These are phyloP conservation scores for Psylliodes chrysocephalus DNA, from an alignment of 2,888 invertebrate genomes.

Conservation along the genomic window DNA sequence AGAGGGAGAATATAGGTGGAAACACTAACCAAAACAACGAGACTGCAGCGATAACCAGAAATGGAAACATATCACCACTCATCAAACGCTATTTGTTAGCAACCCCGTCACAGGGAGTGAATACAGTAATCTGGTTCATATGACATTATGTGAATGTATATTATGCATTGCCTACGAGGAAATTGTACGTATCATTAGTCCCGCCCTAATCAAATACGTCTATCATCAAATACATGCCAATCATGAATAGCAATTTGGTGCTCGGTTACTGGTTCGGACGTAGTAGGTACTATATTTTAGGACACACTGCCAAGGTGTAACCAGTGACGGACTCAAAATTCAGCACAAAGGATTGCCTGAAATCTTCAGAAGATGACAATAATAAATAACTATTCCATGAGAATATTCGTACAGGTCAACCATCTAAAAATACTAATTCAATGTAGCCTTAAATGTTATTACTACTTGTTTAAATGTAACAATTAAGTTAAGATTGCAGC, in stretches of 20 bases:
- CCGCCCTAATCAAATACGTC: slow-evolving; percentile 63
- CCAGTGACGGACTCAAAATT: slow-evolving; percentile 39
- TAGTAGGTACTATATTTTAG: slow-evolving; percentile 41
- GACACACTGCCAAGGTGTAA: slow-evolving; percentile 40
- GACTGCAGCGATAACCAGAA: slow-evolving; percentile 60
- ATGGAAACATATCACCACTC: slow-evolving; percentile 62
- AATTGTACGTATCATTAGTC: slow-evolving; percentile 64
- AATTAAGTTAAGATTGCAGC: too few species aligned
- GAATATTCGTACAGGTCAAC: too few species aligned
- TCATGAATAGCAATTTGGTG: slow-evolving; percentile 59
- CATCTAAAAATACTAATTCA: too few species aligned
- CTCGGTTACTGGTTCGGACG: slow-evolving; percentile 39
- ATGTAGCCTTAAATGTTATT: too few species aligned
- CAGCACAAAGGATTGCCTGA: too few species aligned
- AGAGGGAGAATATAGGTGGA: slow-evolving; percentile 19
- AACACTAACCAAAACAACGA: slow-evolving; percentile 49
- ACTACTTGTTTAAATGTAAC: too few species aligned
- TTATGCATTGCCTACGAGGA: slow-evolving; percentile 60
- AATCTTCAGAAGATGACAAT: too few species aligned
- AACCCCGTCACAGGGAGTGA: slow-evolving; percentile 58
- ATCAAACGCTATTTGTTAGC: slow-evolving; percentile 62
- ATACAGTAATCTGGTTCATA: slow-evolving; percentile 62
- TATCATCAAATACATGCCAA: slow-evolving; percentile 63
- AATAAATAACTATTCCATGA: too few species aligned
- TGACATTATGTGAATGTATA: slow-evolving; percentile 61